A percentile compares a stretch with the other conserved stretches of the same genome.
Conservation (phyloP, 2,888 invertebrate species). For the Chalcosyrphus nemorum region DNA sequence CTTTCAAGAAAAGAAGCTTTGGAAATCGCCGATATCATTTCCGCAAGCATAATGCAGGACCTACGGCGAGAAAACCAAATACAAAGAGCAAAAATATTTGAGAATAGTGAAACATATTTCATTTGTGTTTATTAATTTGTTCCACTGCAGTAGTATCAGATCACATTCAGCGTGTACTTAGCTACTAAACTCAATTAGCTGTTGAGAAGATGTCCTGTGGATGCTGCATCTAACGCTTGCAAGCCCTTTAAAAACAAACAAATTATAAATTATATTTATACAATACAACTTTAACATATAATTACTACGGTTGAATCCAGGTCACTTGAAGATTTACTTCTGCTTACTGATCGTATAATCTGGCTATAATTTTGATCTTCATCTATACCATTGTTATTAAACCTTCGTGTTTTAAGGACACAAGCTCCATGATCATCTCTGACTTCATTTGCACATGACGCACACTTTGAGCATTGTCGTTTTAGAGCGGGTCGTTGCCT, state of each 20-base stretch:
- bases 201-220: not conserved
- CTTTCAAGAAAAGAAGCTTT: no score
- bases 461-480: slow-evolving; percentile 85
- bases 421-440: not conserved
- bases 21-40: no score
- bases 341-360: not conserved
- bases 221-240: not conserved
- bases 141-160: no score
- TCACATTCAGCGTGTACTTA: no score
- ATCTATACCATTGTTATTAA: not conserved
- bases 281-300: not conserved
- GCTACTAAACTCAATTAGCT: no score
- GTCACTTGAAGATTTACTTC: slow-evolving; percentile 30
- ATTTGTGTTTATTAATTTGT: no score
- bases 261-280: not conserved
- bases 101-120: no score
- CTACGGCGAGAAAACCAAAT: no score
- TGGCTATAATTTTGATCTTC: not conserved
- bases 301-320: not conserved
- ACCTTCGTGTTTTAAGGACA: not conserved
- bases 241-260: not conserved
- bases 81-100: no score
- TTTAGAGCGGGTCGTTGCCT: slow-evolving; percentile 86
- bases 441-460: not conserved
- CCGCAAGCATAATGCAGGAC: no score